These are phyloP conservation scores for Mus spretus DNA, from an alignment of 2,797 vertebrate genomes.

Conservation along the genomic window DNA sequence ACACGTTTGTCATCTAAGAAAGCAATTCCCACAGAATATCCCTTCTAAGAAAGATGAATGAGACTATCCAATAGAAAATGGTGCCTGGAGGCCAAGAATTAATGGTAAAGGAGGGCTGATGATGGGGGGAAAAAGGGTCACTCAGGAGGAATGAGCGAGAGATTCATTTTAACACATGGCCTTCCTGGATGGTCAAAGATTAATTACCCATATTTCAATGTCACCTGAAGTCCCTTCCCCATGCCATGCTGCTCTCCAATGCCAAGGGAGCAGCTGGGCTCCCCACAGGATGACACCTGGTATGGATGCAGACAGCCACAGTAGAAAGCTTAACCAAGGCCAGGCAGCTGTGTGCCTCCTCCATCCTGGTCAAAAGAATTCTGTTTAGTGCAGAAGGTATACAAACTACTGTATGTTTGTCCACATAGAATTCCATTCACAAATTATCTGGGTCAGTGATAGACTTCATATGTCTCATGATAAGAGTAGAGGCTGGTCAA, in stretches of 20 bases:
- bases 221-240: not conserved
- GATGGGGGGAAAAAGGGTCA: not conserved
- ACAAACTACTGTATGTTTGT: too few relatives aligned
- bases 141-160: not conserved
- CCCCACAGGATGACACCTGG: too few relatives aligned
- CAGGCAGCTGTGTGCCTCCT: not conserved
- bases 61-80: not conserved
- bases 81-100: too few relatives aligned
- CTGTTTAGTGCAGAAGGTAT: not conserved
- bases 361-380: not conserved
- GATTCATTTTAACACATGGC: too few relatives aligned
- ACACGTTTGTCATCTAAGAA: not conserved
- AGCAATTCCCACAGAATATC: too few relatives aligned
- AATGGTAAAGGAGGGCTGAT: not conserved
- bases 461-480: not conserved
- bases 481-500: not conserved
- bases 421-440: not conserved
- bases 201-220: not conserved
- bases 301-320: not conserved
- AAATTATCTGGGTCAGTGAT: not conserved
- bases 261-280: too few relatives aligned
- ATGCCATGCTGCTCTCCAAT: not conserved
- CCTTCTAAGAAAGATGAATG: not conserved
- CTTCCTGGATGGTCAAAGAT: not conserved
- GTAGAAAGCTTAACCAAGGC: not conserved